These are phyloP conservation scores for Callinectes sapidus DNA, from an alignment of 2,888 invertebrate genomes.

Conservation along the genomic window DNA sequence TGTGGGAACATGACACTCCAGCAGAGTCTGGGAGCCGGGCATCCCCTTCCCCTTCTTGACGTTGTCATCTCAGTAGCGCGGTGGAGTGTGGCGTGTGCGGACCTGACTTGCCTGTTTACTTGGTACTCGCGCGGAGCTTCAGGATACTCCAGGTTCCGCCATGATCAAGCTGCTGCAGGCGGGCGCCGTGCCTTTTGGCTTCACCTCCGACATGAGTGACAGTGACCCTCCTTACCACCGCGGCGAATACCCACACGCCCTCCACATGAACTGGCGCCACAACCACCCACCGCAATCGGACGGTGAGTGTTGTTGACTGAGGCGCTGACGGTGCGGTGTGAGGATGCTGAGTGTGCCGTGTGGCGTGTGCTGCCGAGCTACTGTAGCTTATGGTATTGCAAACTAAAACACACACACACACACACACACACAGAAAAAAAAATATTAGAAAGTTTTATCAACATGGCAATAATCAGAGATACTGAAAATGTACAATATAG, in stretches of 20 bases:
- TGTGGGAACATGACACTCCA: neutral
- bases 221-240: neutral
- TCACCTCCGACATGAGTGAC: conserved; percentile 17
- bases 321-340: conserved; percentile 6
- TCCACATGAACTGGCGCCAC: neutral
- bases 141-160: neutral
- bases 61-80: neutral
- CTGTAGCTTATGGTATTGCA: neutral
- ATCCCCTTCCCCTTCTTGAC: neutral
- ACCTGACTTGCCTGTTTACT: neutral
- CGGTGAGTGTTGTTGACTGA: neutral
- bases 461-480: neutral
- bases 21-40: neutral
- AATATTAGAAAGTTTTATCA: neutral
- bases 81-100: neutral
- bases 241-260: neutral
- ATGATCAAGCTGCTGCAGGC: conserved; percentile 2
- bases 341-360: neutral
- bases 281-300: neutral
- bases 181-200: conserved; percentile 10
- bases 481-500: neutral
- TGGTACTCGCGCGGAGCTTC: neutral
- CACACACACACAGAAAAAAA: neutral
- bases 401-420: neutral
- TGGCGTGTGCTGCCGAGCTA: neutral